phyloP scores from a whole-genome alignment of 2,113 vertebrate genomes.

The Siphamia tubifer region DNA sequence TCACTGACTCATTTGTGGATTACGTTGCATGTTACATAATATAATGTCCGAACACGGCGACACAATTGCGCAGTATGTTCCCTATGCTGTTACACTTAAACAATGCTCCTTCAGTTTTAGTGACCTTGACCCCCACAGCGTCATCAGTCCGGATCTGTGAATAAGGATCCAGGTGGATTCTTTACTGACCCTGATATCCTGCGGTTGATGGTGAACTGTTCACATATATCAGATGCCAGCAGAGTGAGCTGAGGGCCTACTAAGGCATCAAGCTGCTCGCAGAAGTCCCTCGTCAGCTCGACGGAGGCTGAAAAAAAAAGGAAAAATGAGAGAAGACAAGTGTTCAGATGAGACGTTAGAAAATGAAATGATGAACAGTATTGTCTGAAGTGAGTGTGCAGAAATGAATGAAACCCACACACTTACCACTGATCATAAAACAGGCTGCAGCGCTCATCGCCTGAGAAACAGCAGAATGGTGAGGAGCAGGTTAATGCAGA shows the following conservation, averaged over 20 bases:
- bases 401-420: too few relatives aligned
- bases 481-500: conserved; percentile 24
- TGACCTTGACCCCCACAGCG: too few relatives aligned
- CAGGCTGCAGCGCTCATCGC: conserved; percentile 98
- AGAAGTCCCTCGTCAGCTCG: conserved; percentile 90
- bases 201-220: conserved; percentile 96
- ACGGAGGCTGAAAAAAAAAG: conserved; percentile 80
- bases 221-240: conserved; percentile 96
- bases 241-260: conserved; percentile 97
- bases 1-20: too few relatives aligned
- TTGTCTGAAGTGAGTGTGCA: too few relatives aligned
- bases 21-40: too few relatives aligned
- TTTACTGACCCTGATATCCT: conserved; percentile 90
- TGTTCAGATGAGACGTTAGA: not conserved
- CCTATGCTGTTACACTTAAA: too few relatives aligned
- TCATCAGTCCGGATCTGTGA: not conserved
- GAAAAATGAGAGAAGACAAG: not conserved
- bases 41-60: too few relatives aligned
- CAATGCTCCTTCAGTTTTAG: not conserved
- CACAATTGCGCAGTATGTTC: too few relatives aligned
- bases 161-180: not conserved
- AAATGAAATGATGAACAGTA: not conserved
- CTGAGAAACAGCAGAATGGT: conserved; percentile 73
- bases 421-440: conserved; percentile 96
- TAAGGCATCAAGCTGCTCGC: conserved; percentile 90